Evolutionary conservation across 2,113 vertebrate genomes (phyloP), one percentile per base, ranked within the genome.

Genomic region (Rhegmatorhina hoffmannsi): DNA sequence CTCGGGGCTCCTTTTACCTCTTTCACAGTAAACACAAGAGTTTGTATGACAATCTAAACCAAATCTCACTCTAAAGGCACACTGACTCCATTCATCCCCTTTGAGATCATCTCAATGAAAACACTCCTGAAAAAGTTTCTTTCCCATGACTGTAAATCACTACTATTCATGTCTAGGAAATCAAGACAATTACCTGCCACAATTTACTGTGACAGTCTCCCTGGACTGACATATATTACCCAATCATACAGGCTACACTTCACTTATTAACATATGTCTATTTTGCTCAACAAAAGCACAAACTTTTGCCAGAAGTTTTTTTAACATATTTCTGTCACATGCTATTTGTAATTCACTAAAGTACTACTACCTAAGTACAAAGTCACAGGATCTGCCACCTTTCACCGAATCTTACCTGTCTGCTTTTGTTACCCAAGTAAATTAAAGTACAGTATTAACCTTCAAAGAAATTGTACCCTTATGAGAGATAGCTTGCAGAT

Each of bases 141-240:
- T 92, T 83, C 68, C 72, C 0, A 0, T 53, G 82, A 74, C 52
- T 74, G 26, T 64, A 97, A 90, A 88, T 90, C 47, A 70, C 44
- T 74, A 40, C 78, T 91, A 90, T 78, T 92, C 82, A 86, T 0
- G 0, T 36, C 76, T 67, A 67, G 15, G 60, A 92, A 93, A 93
- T 86, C 82, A 74, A 88, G 85, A 88, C 68, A 96, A 94, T 93
- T 93, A 90, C 73, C 80, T 90, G 88, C 64, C 83, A 89, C 82
- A 84, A 72, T 93, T 89, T 92, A 81, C 68, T 81, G 52, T 78
- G 59, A 40, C 76, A 60, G n/a, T 68, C 85, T 93, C 79, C 76
- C 68, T 84, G 26, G 68, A 64, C 72, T 91, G 86, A 94, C 43
- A 70, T 6, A 38, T 55, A 63, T 63, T 56, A 90, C 26, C 47